These are phyloP conservation scores for Haliclystus octoradiatus DNA, from an alignment of 30 jellyfish, hydroid and myxozoan species.

Conservation along the genomic window DNA sequence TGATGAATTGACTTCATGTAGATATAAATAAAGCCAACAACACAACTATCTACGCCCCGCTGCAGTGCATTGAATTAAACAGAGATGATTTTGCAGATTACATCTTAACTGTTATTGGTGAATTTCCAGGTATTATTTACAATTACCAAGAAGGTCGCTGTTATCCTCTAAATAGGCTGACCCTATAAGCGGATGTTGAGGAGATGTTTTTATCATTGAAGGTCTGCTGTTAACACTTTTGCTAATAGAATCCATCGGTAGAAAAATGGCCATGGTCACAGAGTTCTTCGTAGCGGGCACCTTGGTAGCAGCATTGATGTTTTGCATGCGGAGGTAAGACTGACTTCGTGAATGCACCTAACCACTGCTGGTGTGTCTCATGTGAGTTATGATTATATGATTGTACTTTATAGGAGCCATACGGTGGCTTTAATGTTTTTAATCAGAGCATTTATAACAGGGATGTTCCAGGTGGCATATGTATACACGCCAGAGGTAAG, in stretches of 20 bases:
- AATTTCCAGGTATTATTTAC: slow-evolving; percentile 16
- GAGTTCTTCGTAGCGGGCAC: slow-evolving; percentile 5
- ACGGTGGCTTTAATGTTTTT: slow-evolving; percentile 3
- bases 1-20: too few species aligned
- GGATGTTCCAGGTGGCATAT: slow-evolving; percentile 17
- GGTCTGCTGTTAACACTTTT: slow-evolving; percentile 21
- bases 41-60: too few species aligned
- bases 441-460: slow-evolving; percentile 30
- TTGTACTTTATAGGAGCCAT: not conserved
- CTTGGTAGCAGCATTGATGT: slow-evolving; percentile 5
- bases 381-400: too few species aligned
- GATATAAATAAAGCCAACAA: too few species aligned
- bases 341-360: too few species aligned
- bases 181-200: too few species aligned
- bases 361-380: too few species aligned
- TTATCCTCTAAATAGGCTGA: too few species aligned
- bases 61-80: not conserved
- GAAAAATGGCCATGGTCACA: slow-evolving; percentile 13
- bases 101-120: slow-evolving; percentile 27
- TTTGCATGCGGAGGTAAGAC: slow-evolving; percentile 19
- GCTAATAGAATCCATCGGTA: slow-evolving; percentile 20
- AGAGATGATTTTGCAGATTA: slow-evolving; percentile 7
- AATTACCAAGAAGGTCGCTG: too few species aligned
- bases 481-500: slow-evolving; percentile 44
- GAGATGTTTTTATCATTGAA: not conserved